These are phyloP conservation scores for Odontomyia ornata DNA, from an alignment of 2,888 invertebrate genomes.

Conservation along the genomic window DNA sequence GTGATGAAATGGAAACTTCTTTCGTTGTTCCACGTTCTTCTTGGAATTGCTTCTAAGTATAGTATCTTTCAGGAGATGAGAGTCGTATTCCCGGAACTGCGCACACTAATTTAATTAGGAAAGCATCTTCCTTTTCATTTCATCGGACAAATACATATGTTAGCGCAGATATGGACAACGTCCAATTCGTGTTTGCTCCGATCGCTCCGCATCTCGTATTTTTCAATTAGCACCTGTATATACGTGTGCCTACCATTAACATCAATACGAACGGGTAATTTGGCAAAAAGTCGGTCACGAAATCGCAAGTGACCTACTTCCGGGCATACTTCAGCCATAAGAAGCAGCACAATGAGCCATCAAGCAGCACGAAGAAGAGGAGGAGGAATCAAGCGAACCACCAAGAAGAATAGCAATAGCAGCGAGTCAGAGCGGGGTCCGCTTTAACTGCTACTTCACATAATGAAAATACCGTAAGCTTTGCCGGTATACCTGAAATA, in stretches of 20 bases:
- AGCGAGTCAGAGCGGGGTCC: conserved; percentile 1
- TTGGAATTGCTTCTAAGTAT: neutral
- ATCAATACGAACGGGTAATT: conserved; percentile 47
- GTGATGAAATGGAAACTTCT: conserved; percentile 39
- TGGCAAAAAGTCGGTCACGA: conserved; percentile 61
- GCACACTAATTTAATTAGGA: conserved; percentile 1
- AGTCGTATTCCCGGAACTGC: neutral
- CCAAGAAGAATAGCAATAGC: conserved; percentile 1
- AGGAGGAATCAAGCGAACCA: neutral
- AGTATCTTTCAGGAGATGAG: neutral
- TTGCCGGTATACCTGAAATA: conserved; percentile 6
- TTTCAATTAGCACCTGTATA: conserved; percentile 43
- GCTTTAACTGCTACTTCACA: conserved; percentile 10
- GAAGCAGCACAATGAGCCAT: neutral
- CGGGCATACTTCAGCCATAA: conserved; percentile 7
- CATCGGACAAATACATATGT: neutral
- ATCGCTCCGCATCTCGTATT: neutral
- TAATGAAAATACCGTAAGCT: conserved; percentile 44
- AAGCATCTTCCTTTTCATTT: conserved; percentile 29
- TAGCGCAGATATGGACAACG: neutral
- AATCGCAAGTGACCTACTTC: conserved; percentile 64
- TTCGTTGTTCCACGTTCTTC: neutral
- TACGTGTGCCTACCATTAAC: conserved; percentile 44
- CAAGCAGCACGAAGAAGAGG: neutral
- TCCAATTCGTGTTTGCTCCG: neutral